phyloP scores from a whole-genome alignment of 1,140 invertebrate genomes.

The Acyrthosiphon pisum region DNA sequence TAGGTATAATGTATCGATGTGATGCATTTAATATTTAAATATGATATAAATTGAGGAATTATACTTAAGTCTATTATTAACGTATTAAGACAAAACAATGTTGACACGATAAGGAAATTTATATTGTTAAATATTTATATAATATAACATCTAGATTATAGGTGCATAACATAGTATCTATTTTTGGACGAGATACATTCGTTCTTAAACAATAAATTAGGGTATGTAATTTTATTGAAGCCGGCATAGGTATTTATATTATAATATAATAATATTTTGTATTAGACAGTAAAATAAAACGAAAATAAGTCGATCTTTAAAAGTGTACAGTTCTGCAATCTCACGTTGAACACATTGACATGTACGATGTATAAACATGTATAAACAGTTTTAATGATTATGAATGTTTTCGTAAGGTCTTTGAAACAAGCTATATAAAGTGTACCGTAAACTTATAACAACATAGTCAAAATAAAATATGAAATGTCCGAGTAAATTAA shows the following conservation, averaged over 20 bases:
- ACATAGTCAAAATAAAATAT: background rate
- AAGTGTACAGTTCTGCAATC: background rate
- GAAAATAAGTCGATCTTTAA: background rate
- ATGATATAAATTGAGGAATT: background rate
- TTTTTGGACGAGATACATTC: background rate
- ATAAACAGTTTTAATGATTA: background rate
- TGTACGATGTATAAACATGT: background rate
- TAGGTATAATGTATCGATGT: background rate
- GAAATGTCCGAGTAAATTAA: background rate
- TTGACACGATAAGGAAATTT: background rate
- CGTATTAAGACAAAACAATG: background rate
- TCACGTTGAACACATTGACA: background rate
- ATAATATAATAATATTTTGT: background rate
- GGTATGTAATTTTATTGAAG: no score
- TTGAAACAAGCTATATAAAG: background rate
- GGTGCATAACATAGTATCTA: background rate
- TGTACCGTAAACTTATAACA: background rate
- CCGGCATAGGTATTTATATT: no score
- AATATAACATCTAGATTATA: background rate
- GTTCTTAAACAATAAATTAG: background rate
- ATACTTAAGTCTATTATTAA: background rate
- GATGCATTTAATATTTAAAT: slow-evolving; percentile 3
- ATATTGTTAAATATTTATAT: background rate
- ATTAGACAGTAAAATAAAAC: background rate
- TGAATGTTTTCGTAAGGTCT: background rate